Conservation (phyloP, 1,140 invertebrate genomes). For the Glossosoma conforme region DNA sequence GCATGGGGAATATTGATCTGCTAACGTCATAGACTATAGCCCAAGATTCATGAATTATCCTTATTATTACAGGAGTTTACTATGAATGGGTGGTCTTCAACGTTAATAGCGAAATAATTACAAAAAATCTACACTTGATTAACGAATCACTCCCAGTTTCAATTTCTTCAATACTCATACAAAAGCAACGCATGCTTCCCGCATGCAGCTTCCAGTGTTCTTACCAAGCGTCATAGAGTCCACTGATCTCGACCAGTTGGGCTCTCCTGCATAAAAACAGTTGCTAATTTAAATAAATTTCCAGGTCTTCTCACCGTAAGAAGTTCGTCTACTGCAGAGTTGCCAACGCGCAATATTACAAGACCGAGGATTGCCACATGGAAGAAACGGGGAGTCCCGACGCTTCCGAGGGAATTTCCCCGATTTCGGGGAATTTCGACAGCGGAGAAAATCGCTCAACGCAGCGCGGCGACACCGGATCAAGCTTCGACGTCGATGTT, state of each 20-base stretch:
- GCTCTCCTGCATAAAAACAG: not conserved
- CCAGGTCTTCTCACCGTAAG: constrained; percentile 14
- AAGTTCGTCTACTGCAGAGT: constrained; percentile 22
- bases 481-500: constrained; percentile 25
- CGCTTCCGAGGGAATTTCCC: constrained; percentile 2
- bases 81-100: no score
- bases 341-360: constrained; percentile 13
- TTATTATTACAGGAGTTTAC: no score
- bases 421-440: constrained; percentile 4
- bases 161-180: not conserved
- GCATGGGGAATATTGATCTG: not conserved
- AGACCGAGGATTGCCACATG: constrained; percentile 17
- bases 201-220: not conserved
- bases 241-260: no score
- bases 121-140: not conserved
- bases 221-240: no score
- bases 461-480: constrained; percentile 5
- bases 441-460: not conserved
- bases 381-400: not conserved
- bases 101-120: not conserved
- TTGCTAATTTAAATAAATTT: not conserved
- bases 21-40: not conserved
- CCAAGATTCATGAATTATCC: no score
- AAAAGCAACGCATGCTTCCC: not conserved
- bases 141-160: not conserved